A percentile compares a stretch with the other conserved stretches of the same genome.
These are phyloP conservation scores for Cygnus atratus DNA, from an alignment of 2,113 vertebrate genomes.

Conservation along the genomic window DNA sequence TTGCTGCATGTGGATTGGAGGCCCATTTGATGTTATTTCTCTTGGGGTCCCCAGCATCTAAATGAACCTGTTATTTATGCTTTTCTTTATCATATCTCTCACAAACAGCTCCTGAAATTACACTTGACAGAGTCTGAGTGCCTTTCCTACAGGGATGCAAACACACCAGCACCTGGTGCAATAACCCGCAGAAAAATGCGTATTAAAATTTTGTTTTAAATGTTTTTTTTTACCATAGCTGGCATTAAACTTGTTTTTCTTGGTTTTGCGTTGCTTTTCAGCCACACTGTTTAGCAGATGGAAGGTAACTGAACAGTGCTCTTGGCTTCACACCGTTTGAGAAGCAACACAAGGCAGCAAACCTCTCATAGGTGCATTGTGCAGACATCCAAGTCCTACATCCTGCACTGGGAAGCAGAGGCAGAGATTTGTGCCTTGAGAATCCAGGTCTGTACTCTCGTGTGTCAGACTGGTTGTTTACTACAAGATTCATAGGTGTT, in stretches of 20 bases:
- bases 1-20: background rate
- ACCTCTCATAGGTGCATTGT: too few species aligned
- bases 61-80: slow-evolving; percentile 65
- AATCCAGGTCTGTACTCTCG: background rate
- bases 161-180: background rate
- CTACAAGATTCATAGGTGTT: too few species aligned
- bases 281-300: background rate
- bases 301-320: background rate
- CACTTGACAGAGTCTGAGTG: background rate
- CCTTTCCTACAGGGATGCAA: background rate
- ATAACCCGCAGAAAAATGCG: background rate
- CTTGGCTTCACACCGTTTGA: background rate
- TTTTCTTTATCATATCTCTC: background rate
- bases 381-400: background rate
- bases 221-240: too few species aligned
- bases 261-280: background rate
- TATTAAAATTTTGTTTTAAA: too few species aligned
- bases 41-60: background rate
- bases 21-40: background rate
- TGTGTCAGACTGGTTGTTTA: background rate
- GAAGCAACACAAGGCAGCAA: background rate
- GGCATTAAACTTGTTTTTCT: background rate
- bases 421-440: background rate
- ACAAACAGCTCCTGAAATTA: background rate
- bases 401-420: background rate